phyloP scores from a whole-genome alignment of 2,888 invertebrate genomes.

The Sympetrum striolatum region DNA sequence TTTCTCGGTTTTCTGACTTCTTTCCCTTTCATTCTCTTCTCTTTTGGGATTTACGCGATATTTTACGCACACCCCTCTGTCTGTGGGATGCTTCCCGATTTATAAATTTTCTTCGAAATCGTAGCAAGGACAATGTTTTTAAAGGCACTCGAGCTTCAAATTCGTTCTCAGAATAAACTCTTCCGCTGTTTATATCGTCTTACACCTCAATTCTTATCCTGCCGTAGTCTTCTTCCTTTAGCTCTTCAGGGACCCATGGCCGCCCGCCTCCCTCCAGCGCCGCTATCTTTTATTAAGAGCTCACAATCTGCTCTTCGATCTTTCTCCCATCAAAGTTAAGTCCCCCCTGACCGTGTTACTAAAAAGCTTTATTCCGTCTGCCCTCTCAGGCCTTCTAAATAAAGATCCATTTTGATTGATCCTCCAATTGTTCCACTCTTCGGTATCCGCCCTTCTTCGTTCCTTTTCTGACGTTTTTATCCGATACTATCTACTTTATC shows the following conservation, averaged over 20 bases:
- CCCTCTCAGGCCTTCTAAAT: not conserved
- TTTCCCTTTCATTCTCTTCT: not conserved
- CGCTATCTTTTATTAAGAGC: not conserved
- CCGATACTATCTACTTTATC: not conserved
- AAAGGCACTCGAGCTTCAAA: not conserved
- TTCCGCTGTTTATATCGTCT: not conserved
- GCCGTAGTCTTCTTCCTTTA: not conserved
- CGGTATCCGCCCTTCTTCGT: not conserved
- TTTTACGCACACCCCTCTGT: not conserved
- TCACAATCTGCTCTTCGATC: constrained; percentile 8
- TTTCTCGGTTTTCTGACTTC: too few relatives aligned
- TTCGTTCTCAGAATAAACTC: not conserved
- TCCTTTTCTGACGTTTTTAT: not conserved
- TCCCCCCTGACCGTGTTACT: not conserved
- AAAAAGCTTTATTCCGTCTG: not conserved
- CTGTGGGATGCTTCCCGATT: not conserved
- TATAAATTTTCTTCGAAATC: not conserved
- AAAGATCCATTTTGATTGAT: not conserved
- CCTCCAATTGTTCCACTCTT: not conserved
- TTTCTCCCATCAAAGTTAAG: not conserved
- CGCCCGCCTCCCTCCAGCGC: not conserved
- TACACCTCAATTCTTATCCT: not conserved
- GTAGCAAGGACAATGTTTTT: not conserved
- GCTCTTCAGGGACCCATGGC: not conserved
- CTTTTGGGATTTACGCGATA: not conserved